Evolutionary conservation across 2,888 invertebrate species (phyloP).

Genomic region (Ptilodon capucinus): DNA sequence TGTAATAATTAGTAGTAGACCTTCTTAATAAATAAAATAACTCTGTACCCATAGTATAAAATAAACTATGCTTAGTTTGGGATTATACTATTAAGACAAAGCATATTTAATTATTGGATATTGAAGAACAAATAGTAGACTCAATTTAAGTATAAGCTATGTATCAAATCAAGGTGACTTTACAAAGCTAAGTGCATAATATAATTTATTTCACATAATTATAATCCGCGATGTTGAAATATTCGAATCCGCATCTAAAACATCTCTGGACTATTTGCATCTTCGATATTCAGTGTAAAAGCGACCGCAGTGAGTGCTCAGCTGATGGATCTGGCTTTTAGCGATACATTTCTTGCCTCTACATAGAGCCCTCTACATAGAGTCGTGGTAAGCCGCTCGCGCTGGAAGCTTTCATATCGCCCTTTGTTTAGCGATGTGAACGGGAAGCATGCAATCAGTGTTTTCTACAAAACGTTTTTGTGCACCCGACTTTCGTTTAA

Average conservation of each 20-base stretch:
- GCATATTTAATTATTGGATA: too few relatives aligned
- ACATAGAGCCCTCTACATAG: slow-evolving; percentile 18
- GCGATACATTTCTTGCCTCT: slow-evolving; percentile 48
- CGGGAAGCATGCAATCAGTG: slow-evolving; percentile 41
- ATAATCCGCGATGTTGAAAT: neutral
- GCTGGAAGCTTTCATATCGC: slow-evolving; percentile 33
- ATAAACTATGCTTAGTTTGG: too few relatives aligned
- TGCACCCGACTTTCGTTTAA: neutral
- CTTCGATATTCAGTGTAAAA: slow-evolving; percentile 45
- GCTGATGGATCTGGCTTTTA: slow-evolving; percentile 57
- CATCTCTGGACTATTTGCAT: slow-evolving; percentile 28
- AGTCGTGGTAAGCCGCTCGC: slow-evolving; percentile 10
- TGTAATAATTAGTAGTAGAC: too few relatives aligned
- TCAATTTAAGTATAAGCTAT: too few relatives aligned
- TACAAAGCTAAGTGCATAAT: too few relatives aligned
- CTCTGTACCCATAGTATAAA: too few relatives aligned
- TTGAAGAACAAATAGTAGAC: too few relatives aligned
- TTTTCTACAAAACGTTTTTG: slow-evolving; percentile 35
- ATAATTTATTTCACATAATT: too few relatives aligned
- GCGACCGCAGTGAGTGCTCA: slow-evolving; percentile 38
- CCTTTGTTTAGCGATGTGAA: slow-evolving; percentile 50
- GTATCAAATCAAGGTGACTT: too few relatives aligned
- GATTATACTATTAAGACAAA: too few relatives aligned
- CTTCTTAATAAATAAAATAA: too few relatives aligned
- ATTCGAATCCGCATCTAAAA: slow-evolving; percentile 4